phyloP scores from a whole-genome alignment of 1,140 invertebrate species.

The Penaeus indicus region DNA sequence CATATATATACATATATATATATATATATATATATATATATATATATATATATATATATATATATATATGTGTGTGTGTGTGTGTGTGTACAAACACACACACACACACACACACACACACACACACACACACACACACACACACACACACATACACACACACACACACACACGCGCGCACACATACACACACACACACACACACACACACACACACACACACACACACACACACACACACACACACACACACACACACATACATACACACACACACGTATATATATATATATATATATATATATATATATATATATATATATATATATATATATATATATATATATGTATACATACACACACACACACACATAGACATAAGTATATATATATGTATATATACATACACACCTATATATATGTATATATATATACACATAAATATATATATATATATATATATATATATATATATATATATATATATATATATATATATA shows the following conservation, averaged over 20 bases:
- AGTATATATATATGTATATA: constrained; percentile 34
- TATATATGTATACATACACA: constrained; percentile 15
- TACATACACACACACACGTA: not conserved
- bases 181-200: not conserved
- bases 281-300: constrained; percentile 34
- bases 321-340: constrained; percentile 34
- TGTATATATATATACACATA: constrained; percentile 5
- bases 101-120: constrained; percentile 6
- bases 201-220: not conserved
- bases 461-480: not conserved
- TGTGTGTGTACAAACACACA: not conserved
- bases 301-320: constrained; percentile 34
- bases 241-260: not conserved
- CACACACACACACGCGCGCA: not conserved
- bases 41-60: constrained; percentile 40
- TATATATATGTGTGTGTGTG: not conserved
- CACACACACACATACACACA: not conserved
- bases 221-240: not conserved
- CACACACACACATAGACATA: not conserved
- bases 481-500: no score
- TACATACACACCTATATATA: constrained; percentile 20
- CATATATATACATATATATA: constrained; percentile 18
- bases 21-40: constrained; percentile 37
- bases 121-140: not conserved
- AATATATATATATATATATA: constrained; percentile 1